Conservation (phyloP, 2,888 invertebrate genomes). For the Latrodectus elegans region DNA sequence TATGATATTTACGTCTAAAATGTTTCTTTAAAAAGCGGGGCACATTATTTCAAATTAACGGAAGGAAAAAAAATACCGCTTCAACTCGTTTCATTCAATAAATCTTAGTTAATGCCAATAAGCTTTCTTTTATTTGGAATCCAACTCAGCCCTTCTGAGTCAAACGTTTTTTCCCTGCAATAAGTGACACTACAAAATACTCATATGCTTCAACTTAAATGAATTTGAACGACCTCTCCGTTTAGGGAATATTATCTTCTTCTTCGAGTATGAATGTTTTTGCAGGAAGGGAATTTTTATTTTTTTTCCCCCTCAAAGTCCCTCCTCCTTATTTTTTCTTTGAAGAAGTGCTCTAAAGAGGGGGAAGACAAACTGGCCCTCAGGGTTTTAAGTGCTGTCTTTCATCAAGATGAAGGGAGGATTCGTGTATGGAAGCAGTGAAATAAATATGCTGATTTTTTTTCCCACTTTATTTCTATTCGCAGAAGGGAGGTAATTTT, state of each 20-base stretch:
- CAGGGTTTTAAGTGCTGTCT: slow-evolving; percentile 42
- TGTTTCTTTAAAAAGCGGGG: not conserved
- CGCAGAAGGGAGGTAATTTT: slow-evolving; percentile 14
- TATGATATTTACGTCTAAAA: too few relatives aligned
- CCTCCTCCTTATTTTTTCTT: slow-evolving; percentile 9
- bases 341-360: not conserved
- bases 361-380: slow-evolving; percentile 36
- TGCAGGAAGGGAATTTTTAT: not conserved
- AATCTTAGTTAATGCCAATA: slow-evolving; percentile 53
- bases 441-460: slow-evolving; percentile 25
- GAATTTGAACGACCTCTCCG: slow-evolving; percentile 44
- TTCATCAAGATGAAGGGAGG: slow-evolving; percentile 47
- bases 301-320: not conserved
- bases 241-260: slow-evolving; percentile 35
- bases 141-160: not conserved
- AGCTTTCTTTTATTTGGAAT: slow-evolving; percentile 21
- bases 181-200: slow-evolving; percentile 49
- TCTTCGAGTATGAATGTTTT: not conserved
- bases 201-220: slow-evolving; percentile 47
- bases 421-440: slow-evolving; percentile 3
- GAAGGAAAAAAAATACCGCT: not conserved
- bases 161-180: not conserved
- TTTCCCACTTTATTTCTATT: not conserved
- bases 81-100: slow-evolving; percentile 15
- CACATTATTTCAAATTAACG: not conserved